Conservation (phyloP, 2,113 vertebrate genomes). For the Nicator chloris region DNA sequence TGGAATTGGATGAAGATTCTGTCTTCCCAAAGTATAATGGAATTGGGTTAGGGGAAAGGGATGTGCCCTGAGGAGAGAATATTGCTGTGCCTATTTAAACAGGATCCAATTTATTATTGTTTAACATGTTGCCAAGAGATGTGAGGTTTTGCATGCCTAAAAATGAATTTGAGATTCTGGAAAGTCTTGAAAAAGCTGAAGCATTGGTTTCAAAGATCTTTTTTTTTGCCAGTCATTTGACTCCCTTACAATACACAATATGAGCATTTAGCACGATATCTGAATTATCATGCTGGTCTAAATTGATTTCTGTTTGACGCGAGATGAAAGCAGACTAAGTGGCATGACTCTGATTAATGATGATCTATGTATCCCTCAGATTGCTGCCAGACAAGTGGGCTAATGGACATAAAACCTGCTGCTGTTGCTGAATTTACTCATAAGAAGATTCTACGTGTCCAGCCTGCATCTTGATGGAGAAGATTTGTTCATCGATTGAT, state of each 20-base stretch:
- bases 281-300: not conserved
- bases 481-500: not conserved
- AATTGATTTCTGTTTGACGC: not conserved
- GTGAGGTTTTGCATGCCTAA: not conserved
- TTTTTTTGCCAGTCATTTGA: not conserved
- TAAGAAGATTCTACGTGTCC: not conserved
- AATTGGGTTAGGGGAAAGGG: not conserved
- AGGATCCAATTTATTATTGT: slow-evolving; percentile 6
- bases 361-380: not conserved
- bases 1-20: not conserved
- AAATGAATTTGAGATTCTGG: not conserved
- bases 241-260: not conserved
- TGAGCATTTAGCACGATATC: not conserved
- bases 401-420: not conserved
- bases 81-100: slow-evolving; percentile 6
- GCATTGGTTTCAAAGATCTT: not conserved
- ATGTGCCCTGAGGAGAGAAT: not conserved
- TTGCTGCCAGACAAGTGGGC: not conserved
- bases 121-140: not conserved
- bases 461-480: not conserved
- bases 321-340: not conserved
- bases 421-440: not conserved
- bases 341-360: not conserved
- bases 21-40: not conserved
- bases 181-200: not conserved